Percentiles rank a stretch among this genome's conserved stretches.
Conservation (phyloP, 53 echinoderm and acorn worm species). For the Paelopatides confundens region DNA sequence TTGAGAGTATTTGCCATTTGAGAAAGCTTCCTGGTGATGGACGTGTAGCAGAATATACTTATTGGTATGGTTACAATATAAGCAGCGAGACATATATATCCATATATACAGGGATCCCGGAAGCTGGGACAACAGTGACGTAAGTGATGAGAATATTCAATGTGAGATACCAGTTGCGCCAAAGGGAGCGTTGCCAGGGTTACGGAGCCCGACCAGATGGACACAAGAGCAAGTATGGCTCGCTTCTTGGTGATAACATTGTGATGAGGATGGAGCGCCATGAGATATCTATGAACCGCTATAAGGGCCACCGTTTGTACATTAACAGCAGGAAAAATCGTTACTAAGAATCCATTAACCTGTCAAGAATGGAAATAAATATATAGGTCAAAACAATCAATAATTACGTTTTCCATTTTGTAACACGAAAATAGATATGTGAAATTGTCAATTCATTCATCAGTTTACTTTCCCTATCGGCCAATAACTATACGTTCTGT, state of each 20-base stretch:
- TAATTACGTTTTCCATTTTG: too few species aligned
- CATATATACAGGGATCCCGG: slow-evolving; percentile 39
- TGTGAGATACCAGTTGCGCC: slow-evolving; percentile 8
- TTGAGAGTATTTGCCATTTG: not conserved
- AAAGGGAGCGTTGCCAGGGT: slow-evolving; percentile 1
- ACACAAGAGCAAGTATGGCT: not conserved
- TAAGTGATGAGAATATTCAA: not conserved
- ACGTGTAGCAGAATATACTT: slow-evolving; percentile 44
- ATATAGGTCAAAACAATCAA: not conserved
- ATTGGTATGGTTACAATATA: slow-evolving; percentile 53
- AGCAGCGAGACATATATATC: slow-evolving; percentile 21
- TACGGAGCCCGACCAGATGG: not conserved
- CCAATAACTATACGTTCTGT: too few species aligned
- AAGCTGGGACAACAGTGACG: slow-evolving; percentile 60
- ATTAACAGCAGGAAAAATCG: slow-evolving; percentile 7
- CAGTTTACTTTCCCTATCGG: too few species aligned
- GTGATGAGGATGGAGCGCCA: not conserved
- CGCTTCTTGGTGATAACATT: not conserved
- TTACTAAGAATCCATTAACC: slow-evolving; percentile 7
- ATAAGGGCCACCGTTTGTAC: slow-evolving; percentile 18
- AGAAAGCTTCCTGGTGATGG: slow-evolving; percentile 3
- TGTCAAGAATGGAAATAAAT: not conserved
- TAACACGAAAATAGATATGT: too few species aligned
- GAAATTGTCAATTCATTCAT: too few species aligned
- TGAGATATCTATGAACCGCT: not conserved